Percentiles rank a stretch among this genome's conserved stretches.
Conservation (phyloP, 2,888 invertebrate species). For the Lucinisca nassula region DNA sequence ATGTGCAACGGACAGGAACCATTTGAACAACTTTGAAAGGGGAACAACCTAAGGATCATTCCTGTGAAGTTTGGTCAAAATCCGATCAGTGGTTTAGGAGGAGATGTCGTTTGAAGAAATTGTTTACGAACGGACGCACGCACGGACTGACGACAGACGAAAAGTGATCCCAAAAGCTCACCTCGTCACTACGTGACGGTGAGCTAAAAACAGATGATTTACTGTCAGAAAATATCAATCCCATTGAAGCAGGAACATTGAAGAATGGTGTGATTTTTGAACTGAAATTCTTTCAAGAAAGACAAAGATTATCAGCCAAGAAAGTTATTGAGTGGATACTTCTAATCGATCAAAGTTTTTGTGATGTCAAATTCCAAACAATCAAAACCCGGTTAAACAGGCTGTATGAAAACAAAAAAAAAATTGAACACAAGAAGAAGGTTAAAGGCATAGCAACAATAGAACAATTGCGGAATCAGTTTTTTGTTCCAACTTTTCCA, state of each 20-base stretch:
- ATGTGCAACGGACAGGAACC: too few relatives aligned
- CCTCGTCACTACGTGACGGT: too few relatives aligned
- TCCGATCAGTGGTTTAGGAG: too few relatives aligned
- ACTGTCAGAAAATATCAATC: background rate
- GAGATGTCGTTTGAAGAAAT: too few relatives aligned
- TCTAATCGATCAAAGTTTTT: background rate
- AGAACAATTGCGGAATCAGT: background rate
- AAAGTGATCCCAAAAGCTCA: too few relatives aligned
- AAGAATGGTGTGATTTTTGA: background rate
- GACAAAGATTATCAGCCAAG: background rate
- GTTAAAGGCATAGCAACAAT: constrained; percentile 1
- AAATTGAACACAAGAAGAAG: background rate
- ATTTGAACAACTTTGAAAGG: too few relatives aligned
- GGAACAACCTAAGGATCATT: too few relatives aligned
- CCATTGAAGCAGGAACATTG: background rate
- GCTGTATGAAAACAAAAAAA: constrained; percentile 6
- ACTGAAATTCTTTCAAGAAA: background rate
- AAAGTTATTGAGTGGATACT: background rate
- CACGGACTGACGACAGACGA: too few relatives aligned
- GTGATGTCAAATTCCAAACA: background rate
- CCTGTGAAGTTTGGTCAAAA: too few relatives aligned
- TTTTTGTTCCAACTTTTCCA: background rate
- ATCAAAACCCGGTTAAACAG: background rate
- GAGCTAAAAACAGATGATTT: background rate
- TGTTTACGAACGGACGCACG: too few relatives aligned